Base-by-base conservation (phyloP, 2,797 vertebrate species). In the Kryptopterus vitreolus region DNA sequence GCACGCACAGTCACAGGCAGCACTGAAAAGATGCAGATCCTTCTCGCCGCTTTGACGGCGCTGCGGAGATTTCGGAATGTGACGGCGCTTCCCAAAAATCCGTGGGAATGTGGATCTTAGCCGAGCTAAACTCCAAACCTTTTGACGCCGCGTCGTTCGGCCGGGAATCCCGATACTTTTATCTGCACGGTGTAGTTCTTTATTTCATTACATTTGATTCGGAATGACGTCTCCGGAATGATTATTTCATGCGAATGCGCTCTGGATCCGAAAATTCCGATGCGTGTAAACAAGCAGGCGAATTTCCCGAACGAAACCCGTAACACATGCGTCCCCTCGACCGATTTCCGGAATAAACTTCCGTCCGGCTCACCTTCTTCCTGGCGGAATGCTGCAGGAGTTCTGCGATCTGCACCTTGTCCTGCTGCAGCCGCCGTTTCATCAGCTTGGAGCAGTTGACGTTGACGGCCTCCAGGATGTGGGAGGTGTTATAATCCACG, bases 361-460 rank as follows among this genome's bases (percentile, higher is more conserved):
- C 52, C 3, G 4, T 3, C 33, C 4, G 10, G 38, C 85, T 85
- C 86, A 98, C 97, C 96, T 97, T 96, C 75, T 95, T 96, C 86
- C 95, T 96, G 74, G 97, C 96, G 0, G 96, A 96, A 89, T 98
- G 96, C 89, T 97, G 96, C 90, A 99, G 95, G 74, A 99, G 96
- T 82, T 99, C 97, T 0, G 91, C 88, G 86, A 99, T 96, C 90
- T 96, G 90, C 85, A 98, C 95, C 81, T 99, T 98, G 92, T 98
- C 97, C 90, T 98, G 97, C 89, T 96, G 96, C 89, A 99, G 92
- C 87, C 97, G 91, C 85, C 97, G 93, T 91, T 97, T 98, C 96
- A 99, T 98, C 81, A 99, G 96, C 89, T 98, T 98, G 89, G 97
- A 99, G 88, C 97, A 97, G 94, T 98, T 97, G 85, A 98, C 95